Base-by-base conservation (phyloP, 2,888 invertebrate species). In the Cantharis flavilabris region DNA sequence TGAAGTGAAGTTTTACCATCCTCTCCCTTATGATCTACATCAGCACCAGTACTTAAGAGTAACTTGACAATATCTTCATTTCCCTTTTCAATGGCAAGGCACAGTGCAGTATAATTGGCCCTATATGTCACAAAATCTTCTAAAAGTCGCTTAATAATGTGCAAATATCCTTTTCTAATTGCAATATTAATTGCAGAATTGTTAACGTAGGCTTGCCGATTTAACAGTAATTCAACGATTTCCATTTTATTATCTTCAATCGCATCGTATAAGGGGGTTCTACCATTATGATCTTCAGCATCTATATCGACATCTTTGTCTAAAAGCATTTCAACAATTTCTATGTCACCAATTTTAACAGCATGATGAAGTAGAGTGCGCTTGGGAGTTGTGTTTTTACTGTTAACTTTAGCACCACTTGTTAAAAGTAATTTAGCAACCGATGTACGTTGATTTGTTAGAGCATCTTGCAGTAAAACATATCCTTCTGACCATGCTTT, bases 401-500 rank as follows among this genome's bases (percentile, higher is more conserved):
- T 30, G 3, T 30, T 30, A 30, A 30, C 30, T 30, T 30, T 11
- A 30, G 3, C 9, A 30, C 11, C 9, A 11, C 11, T 30, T 30
- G 10, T 9, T 30, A 30, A 30, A 30, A 30, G 30, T 30, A 30
- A 30, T 30, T 30, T 30, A 10, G 11, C 11, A 30, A 30, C 3
- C 30, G 3, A 2, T 3, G 11, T 2, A 11, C 3, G 30, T 30
- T 9, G 1, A 3, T 3, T 0, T 3, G 10, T 0, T 3, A 30
- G 11, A 10, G 30, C 30, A 30, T 30, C 30, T 10, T 3, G 11
- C 30, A 30, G 11, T 11, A 30, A 30, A 30, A 11, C 30, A 11
- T 30, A 30, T 30, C 30, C 30, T 10, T 71, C 71, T 71, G 71
- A 71, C 71, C 71, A 71, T 71, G 71, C 71, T 26, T 0, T 7